phyloP scores from a whole-genome alignment of 1,140 invertebrate species.

The Sipha flava region DNA sequence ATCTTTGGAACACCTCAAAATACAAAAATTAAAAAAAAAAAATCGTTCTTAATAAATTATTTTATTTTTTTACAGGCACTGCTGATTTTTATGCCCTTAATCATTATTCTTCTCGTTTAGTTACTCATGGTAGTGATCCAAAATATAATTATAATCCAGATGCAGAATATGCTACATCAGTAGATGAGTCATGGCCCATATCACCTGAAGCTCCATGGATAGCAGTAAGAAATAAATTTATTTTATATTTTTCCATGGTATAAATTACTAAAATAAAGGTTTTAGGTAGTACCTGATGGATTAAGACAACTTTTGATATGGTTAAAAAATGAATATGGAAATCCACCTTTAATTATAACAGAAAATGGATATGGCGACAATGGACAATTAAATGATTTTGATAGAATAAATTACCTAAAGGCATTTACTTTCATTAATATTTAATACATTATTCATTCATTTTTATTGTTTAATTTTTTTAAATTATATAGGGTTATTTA shows the following conservation, averaged over 20 bases:
- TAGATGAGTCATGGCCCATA: constrained; percentile 26
- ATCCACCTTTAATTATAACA: constrained; percentile 45
- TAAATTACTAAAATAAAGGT: background rate
- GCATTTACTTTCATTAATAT: constrained; percentile 38
- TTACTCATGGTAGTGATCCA: background rate
- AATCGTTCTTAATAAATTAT: too few species aligned
- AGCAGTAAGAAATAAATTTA: background rate
- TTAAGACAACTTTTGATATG: constrained; percentile 47
- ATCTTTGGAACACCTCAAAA: too few species aligned
- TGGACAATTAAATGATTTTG: constrained; percentile 47
- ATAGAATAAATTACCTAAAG: constrained; percentile 50
- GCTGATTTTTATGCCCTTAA: constrained; percentile 57
- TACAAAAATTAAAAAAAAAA: too few species aligned
- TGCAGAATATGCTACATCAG: background rate
- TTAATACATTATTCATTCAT: background rate
- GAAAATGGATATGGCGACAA: constrained; percentile 49
- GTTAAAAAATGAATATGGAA: constrained; percentile 46
- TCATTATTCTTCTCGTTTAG: constrained; percentile 47
- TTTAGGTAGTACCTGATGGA: constrained; percentile 43
- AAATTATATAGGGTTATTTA: constrained; percentile 51
- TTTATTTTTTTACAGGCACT: constrained; percentile 43
- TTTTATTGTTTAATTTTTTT: background rate
- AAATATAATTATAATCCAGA: background rate
- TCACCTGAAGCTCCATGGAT: constrained; percentile 3
- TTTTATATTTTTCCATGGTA: background rate